Evolutionary conservation across 2,888 invertebrate species (phyloP), one percentile per base, ranked within the genome.

Genomic region (Xylocampa areola): DNA sequence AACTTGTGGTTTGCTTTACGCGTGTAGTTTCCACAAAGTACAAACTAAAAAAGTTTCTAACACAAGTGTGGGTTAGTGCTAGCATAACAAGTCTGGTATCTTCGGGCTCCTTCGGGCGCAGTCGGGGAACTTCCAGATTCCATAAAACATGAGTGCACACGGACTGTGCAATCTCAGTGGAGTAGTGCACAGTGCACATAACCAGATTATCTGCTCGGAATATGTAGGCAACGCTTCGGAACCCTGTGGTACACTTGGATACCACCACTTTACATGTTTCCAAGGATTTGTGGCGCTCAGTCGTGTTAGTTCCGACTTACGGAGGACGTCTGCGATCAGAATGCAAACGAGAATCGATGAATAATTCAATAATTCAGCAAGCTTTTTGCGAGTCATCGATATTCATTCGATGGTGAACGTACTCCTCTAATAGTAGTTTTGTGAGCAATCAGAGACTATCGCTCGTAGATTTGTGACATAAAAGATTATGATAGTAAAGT

Each of bases 311-410:
- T 60, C 62, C 74, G 68, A 72, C 76, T 79, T 77, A 75, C 63
- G 55, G 71, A 71, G 68, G 69, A 68, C 57, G 68, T 61, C 64
- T 71, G 68, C 73, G 75, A 77, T 82, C 77, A 77, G 81, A 80
- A 83, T 83, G 83, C 82, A 81, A 83, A 82, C 79, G 79, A 80
- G 72, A 76, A 72, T 72, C 61, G 69, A 83, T 84, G 84, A 84
- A 84, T 84, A 77, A 84, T 84, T 84, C 84, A 84, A 78, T 66
- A 66, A 58, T 54, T 37, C 57, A 73, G 62, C 66, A 71, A 74
- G 74, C 77, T 73, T 79, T 80, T 78, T 76, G 73, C 73, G 53
- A 78, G 79, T 77, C 83, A 83, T 84, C 83, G 81, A 83, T 84
- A 82, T 84, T 83, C 83, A 84, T 83, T 79, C 66, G 73, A 68